These are phyloP conservation scores for Drosophila flavopinicola DNA, from an alignment of 2,888 invertebrate species.

Conservation along the genomic window DNA sequence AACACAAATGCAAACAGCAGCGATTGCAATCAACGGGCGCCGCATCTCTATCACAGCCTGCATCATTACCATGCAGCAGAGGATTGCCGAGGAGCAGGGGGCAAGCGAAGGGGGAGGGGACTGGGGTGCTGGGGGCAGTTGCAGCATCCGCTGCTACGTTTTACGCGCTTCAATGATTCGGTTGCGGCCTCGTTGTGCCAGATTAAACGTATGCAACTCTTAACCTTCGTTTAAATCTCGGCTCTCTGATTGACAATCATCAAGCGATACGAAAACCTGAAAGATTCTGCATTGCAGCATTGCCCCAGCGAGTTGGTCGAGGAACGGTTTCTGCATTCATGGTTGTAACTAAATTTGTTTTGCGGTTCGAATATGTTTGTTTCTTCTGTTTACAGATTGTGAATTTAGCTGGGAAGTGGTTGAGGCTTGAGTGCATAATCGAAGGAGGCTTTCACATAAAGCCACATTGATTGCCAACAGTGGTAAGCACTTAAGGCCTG, in stretches of 20 bases:
- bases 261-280: constrained; percentile 60
- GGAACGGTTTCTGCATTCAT: constrained; percentile 53
- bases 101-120: constrained; percentile 1
- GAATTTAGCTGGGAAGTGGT: constrained; percentile 43
- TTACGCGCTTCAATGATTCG: constrained; percentile 76
- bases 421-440: constrained; percentile 23
- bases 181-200: constrained; percentile 35
- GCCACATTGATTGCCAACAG: constrained; percentile 17
- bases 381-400: constrained; percentile 21
- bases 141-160: constrained; percentile 68
- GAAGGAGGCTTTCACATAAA: not conserved
- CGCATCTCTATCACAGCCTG: constrained; percentile 64
- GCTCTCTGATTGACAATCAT: constrained; percentile 75
- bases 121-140: constrained; percentile 21
- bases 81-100: not conserved
- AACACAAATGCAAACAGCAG: constrained; percentile 69
- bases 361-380: constrained; percentile 63
- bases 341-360: constrained; percentile 68
- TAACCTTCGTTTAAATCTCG: constrained; percentile 75
- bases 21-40: constrained; percentile 72
- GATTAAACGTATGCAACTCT: constrained; percentile 79
- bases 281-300: constrained; percentile 35
- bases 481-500: constrained; percentile 1
- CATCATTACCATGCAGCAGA: constrained; percentile 42
- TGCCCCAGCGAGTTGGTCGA: constrained; percentile 12